phyloP scores from a whole-genome alignment of 2,113 vertebrate species.

The Eptesicus fuscus region DNA sequence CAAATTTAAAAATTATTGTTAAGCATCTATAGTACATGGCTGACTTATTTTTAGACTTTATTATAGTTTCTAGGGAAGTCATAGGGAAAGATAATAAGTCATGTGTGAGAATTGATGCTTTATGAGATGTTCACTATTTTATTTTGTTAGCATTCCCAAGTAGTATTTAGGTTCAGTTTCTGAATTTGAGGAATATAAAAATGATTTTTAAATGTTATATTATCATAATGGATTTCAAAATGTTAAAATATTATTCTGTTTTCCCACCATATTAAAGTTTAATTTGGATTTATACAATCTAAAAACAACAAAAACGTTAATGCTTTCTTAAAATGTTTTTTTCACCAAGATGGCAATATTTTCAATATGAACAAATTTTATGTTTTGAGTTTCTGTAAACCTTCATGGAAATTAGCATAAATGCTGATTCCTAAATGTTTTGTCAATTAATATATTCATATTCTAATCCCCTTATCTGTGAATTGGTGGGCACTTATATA shows the following conservation, averaged over 20 bases:
- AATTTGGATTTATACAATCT: not conserved
- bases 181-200: not conserved
- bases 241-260: not conserved
- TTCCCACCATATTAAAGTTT: not conserved
- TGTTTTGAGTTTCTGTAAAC: not conserved
- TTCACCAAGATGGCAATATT: not conserved
- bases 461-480: not conserved
- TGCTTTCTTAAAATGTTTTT: not conserved
- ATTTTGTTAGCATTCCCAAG: not conserved
- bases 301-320: not conserved
- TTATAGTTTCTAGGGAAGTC: not conserved
- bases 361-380: not conserved
- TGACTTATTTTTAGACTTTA: not conserved
- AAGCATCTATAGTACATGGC: not conserved
- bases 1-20: not conserved
- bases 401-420: not conserved
- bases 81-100: not conserved
- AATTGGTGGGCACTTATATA: not conserved
- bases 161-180: not conserved
- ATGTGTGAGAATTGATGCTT: not conserved
- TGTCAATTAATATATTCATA: not conserved
- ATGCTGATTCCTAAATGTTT: not conserved
- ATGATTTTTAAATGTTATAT: not conserved
- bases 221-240: not conserved
- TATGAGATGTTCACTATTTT: not conserved